Evolutionary conservation across 2,113 vertebrate species (phyloP), one percentile per base, ranked within the genome.

Genomic region (Gymnarchus niloticus): DNA sequence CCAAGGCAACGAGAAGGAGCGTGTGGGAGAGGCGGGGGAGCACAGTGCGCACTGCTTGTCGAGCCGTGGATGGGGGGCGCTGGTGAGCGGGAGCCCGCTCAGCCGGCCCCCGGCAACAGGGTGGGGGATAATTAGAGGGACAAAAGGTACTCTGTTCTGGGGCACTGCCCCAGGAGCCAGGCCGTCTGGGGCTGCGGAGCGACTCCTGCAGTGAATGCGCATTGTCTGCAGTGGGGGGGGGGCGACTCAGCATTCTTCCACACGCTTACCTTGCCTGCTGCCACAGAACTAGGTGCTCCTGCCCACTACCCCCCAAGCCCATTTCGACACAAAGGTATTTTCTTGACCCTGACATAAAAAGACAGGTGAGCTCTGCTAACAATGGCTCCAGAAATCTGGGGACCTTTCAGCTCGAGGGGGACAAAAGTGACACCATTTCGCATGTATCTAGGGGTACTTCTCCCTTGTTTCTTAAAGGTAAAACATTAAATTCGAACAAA

Each of bases 101-200:
- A 81, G 49, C 78, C n/a, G 49, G 44, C 21, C 41, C 87, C 91
- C 91, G 91, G 94, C 92, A 93, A 92, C 96, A 95, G 95, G 91
- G 94, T 91, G 94, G 94, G 96, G 96, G 14, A 33, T 97, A 99
- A 98, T 99, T 98, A 97, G 91, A 92, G 95, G 97, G 95, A 99
- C 97, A 99, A 99, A 98, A 97, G 96, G 96, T 94, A 95, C 97
- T 98, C 97, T 99, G 97, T 99, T 96, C 95, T 90, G 94, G 96
- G 95, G 95, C 93, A 88, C 94, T 95, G 96, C 95, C 95, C 93
- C 92, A 96, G 97, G 97, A 99, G 97, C 96, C 98, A 96, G 96
- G 93, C 96, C 96, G 97, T 99, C 98, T 99, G 97, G 97, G 95
- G 95, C 95, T 49, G 95, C 93, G 93, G 95, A 94, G 88, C 94